Conservation (phyloP, 2,797 vertebrate species). For the Cynodonichthys magdalenae region DNA sequence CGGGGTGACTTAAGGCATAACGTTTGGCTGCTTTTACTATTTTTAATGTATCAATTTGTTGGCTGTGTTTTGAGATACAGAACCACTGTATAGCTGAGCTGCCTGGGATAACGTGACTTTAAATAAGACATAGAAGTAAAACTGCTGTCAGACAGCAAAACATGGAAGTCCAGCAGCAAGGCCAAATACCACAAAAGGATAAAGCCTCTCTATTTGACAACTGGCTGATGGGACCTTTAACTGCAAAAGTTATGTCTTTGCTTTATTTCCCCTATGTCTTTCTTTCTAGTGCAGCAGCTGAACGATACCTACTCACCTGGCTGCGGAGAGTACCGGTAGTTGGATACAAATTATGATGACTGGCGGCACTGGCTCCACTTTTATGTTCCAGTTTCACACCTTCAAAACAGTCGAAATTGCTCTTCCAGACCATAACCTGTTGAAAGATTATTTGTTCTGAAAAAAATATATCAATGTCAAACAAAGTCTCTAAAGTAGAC, state of each 20-base stretch:
- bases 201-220: background rate
- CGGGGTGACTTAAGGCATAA: too few relatives aligned
- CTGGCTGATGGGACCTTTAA: background rate
- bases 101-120: background rate
- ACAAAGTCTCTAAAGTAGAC: background rate
- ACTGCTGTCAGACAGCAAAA: background rate
- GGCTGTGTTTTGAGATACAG: too few relatives aligned
- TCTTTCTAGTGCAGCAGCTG: background rate
- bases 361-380: constrained; percentile 27
- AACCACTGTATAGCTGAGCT: background rate
- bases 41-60: too few relatives aligned
- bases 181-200: background rate
- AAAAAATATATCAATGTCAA: background rate
- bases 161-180: background rate
- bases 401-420: constrained; percentile 85
- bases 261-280: background rate
- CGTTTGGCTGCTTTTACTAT: too few relatives aligned
- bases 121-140: background rate
- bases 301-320: constrained; percentile 53
- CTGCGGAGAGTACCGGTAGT: constrained; percentile 15
- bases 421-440: constrained; percentile 97
- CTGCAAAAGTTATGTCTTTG: background rate
- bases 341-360: constrained; percentile 17
- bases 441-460: background rate
- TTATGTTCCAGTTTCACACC: constrained; percentile 65